phyloP scores from a whole-genome alignment of 2,113 vertebrate species.

The Copsychus sechellarum region DNA sequence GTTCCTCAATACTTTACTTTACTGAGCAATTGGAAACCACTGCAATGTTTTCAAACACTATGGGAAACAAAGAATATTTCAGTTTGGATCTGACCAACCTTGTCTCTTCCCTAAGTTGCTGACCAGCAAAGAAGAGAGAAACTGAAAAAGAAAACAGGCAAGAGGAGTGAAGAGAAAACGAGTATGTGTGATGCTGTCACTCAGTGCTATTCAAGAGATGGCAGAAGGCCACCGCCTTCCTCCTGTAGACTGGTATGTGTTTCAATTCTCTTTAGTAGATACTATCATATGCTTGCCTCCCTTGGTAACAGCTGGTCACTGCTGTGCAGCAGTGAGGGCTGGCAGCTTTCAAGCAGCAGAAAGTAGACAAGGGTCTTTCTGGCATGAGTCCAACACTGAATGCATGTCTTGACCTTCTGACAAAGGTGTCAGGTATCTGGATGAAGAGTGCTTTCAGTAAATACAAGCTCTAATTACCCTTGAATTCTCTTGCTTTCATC shows the following conservation, averaged over 20 bases:
- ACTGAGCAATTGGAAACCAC: background rate
- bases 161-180: conserved; percentile 61
- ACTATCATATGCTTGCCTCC: background rate
- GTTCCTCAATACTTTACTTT: background rate
- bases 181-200: conserved; percentile 64
- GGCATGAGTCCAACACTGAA: background rate
- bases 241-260: conserved; percentile 74
- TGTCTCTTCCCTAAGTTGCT: conserved; percentile 77
- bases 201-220: conserved; percentile 65
- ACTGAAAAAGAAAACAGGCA: conserved; percentile 74
- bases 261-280: background rate
- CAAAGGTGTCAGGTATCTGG: background rate
- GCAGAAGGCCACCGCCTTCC: conserved; percentile 55
- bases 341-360: background rate
- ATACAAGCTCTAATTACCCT: background rate
- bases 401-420: background rate
- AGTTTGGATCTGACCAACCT: background rate
- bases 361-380: background rate
- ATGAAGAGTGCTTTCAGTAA: background rate
- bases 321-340: background rate
- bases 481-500: background rate
- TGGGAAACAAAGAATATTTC: background rate
- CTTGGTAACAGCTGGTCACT: background rate
- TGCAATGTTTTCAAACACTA: background rate
- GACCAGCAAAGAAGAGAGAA: conserved; percentile 85